A percentile compares a stretch with the other conserved stretches of the same genome.
phyloP scores from a whole-genome alignment of 2,797 vertebrate genomes.

The Gallirallus australis region DNA sequence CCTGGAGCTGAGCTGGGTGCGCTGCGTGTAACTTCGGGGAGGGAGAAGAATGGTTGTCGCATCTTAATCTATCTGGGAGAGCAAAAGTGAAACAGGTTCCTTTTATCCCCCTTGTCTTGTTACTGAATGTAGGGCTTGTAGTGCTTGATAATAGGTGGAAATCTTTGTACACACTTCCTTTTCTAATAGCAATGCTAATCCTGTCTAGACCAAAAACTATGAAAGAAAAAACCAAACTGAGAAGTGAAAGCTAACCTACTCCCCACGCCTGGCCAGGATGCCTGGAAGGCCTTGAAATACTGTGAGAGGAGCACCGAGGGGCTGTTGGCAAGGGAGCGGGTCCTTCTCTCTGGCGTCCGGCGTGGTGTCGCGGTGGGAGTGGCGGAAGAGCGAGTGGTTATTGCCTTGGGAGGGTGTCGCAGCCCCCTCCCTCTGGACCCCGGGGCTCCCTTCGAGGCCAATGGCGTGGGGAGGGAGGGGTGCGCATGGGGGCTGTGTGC shows the following conservation, averaged over 20 bases:
- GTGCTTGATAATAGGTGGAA: conserved; percentile 81
- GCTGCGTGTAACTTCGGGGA: conserved; percentile 28
- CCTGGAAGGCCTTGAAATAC: conserved; percentile 49
- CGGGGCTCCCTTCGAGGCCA: not conserved
- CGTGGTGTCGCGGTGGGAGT: not conserved
- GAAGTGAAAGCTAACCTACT: conserved; percentile 65
- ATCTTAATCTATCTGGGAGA: conserved; percentile 69
- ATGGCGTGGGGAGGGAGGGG: not conserved
- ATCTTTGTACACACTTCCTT: conserved; percentile 78
- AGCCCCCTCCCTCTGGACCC: not conserved
- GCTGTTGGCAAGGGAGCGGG: not conserved
- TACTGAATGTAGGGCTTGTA: conserved; percentile 89
- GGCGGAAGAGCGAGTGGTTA: not conserved
- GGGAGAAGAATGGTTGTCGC: conserved; percentile 18
- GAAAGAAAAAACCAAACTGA: conserved; percentile 73
- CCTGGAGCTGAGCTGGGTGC: conserved; percentile 32
- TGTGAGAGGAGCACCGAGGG: conserved; percentile 52
- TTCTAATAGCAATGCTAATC: conserved; percentile 82
- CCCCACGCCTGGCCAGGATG: conserved; percentile 65
- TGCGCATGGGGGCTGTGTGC: not conserved
- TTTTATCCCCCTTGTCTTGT: conserved; percentile 78
- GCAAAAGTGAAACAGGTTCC: conserved; percentile 64
- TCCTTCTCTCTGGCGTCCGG: not conserved
- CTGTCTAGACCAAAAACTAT: conserved; percentile 88
- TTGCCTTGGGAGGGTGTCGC: not conserved